phyloP scores from a whole-genome alignment of 2,113 vertebrate genomes.

The Sinocyclocheilus anshuiensis region DNA sequence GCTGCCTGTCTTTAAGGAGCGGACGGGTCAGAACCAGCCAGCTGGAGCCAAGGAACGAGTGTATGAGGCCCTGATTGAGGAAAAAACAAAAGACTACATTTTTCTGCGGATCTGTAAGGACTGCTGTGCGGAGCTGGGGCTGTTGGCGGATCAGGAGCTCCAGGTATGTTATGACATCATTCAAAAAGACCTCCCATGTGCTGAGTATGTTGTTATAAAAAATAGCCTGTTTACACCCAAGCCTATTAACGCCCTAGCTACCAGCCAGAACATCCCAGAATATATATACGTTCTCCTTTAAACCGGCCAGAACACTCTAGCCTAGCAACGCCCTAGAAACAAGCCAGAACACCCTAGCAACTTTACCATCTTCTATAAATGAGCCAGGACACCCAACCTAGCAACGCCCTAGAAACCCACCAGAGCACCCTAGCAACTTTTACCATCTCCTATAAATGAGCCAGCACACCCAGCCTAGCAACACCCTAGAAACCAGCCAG shows the following conservation, averaged over 20 bases:
- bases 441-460: too few species aligned
- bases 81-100: constrained; percentile 99
- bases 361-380: too few species aligned
- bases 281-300: neutral
- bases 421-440: too few species aligned
- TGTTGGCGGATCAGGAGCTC: constrained; percentile 88
- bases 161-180: constrained; percentile 77
- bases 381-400: too few species aligned
- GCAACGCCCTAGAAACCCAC: too few species aligned
- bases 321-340: neutral
- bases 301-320: neutral
- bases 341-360: too few species aligned
- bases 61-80: constrained; percentile 96
- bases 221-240: neutral
- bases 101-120: constrained; percentile 96
- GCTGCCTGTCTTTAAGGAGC: constrained; percentile 88
- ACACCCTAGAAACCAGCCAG: too few species aligned
- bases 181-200: neutral
- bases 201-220: neutral
- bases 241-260: neutral
- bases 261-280: neutral
- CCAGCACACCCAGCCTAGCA: too few species aligned
- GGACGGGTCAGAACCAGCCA: constrained; percentile 74
- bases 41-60: constrained; percentile 97
- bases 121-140: constrained; percentile 92